These are phyloP conservation scores for Euleptes europaea DNA, from an alignment of 2,113 vertebrate genomes.

Conservation along the genomic window DNA sequence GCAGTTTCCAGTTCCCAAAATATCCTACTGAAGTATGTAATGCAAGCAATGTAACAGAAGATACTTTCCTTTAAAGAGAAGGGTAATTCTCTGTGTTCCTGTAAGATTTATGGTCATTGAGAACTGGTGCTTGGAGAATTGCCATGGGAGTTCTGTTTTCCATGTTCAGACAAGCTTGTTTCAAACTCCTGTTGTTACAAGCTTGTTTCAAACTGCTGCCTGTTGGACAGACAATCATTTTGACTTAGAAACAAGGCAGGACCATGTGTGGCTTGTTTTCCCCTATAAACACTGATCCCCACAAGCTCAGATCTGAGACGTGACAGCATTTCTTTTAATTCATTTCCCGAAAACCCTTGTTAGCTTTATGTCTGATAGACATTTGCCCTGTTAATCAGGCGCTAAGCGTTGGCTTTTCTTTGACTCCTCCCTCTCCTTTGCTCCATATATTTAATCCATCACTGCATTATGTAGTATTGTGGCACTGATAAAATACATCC, in stretches of 20 bases:
- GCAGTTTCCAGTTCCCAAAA: conserved; percentile 44
- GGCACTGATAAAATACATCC: neutral
- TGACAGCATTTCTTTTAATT: neutral
- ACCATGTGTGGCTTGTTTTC: neutral
- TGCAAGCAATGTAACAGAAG: conserved; percentile 12
- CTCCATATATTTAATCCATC: neutral
- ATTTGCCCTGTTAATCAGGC: neutral
- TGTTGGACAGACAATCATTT: neutral
- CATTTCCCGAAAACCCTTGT: neutral
- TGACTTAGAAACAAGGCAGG: neutral
- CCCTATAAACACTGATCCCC: neutral
- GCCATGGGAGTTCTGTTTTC: neutral
- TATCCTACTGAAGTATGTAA: conserved; percentile 10
- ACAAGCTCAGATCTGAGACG: neutral
- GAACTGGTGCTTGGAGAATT: neutral
- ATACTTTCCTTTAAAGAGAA: neutral
- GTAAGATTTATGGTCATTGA: conserved; percentile 15
- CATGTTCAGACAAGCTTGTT: neutral
- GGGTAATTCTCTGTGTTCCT: neutral
- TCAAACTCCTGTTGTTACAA: neutral
- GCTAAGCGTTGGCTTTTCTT: neutral
- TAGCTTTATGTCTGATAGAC: neutral
- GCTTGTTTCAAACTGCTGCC: neutral
- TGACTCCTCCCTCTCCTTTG: neutral
- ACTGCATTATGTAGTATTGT: neutral